These are phyloP conservation scores for Neodiprion lecontei DNA, from an alignment of 1,140 invertebrate species.

Conservation along the genomic window DNA sequence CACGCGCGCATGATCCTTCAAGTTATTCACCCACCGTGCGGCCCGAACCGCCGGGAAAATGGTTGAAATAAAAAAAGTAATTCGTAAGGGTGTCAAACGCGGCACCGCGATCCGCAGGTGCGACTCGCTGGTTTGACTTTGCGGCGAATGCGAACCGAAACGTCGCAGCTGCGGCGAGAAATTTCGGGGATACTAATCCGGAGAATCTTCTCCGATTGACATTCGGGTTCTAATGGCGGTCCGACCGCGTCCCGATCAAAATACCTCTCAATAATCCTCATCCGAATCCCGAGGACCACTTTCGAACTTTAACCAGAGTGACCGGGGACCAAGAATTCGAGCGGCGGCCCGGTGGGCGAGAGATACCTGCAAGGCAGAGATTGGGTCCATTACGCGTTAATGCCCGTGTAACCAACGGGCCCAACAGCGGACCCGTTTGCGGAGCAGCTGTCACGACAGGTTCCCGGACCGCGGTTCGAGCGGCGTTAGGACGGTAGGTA, in stretches of 20 bases:
- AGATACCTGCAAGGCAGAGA: not conserved
- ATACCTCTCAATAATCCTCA: conserved; percentile 14
- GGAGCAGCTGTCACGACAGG: conserved; percentile 32
- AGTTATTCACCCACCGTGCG: not conserved
- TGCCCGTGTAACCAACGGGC: conserved; percentile 35
- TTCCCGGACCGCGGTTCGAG: conserved; percentile 23
- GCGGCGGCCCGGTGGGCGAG: not conserved
- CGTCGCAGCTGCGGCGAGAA: not conserved
- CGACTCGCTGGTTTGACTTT: not conserved
- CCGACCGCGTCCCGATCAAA: not conserved
- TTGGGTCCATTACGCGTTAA: conserved; percentile 30
- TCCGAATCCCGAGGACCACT: conserved; percentile 15
- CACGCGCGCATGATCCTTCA: not conserved
- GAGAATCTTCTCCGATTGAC: not conserved
- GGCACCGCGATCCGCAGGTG: not conserved
- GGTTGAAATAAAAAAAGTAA: too few species aligned
- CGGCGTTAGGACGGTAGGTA: not conserved
- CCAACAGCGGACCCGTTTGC: conserved; percentile 28
- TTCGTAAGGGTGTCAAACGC: too few species aligned
- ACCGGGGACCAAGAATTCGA: conserved; percentile 17
- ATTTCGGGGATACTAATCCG: not conserved
- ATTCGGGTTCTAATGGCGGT: not conserved
- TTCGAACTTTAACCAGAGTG: conserved; percentile 16
- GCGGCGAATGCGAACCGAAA: not conserved
- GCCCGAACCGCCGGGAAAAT: too few species aligned